Conservation (phyloP, 2,113 vertebrate genomes). For the Gavia stellata region DNA sequence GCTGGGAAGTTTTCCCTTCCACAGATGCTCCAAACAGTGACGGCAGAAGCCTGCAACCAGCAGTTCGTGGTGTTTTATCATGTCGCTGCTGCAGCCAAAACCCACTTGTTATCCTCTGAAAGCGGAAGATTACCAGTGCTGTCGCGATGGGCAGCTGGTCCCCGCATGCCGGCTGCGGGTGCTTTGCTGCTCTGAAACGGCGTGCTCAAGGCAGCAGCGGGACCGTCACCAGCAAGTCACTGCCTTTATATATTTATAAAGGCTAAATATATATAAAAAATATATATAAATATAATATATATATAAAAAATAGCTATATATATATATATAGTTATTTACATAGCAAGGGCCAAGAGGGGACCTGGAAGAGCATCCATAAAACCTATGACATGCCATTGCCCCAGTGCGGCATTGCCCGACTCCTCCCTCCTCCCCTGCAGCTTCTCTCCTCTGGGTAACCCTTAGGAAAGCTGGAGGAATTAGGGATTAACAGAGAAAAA, state of each 20-base stretch:
- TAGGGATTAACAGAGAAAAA: slow-evolving; percentile 13
- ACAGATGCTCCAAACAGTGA: not conserved
- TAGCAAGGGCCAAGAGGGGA: not conserved
- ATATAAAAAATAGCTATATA: too few relatives aligned
- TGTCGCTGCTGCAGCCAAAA: not conserved
- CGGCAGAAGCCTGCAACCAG: not conserved
- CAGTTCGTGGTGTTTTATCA: not conserved
- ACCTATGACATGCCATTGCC: not conserved
- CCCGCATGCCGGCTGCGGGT: not conserved
- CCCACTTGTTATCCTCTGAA: fast-evolving
- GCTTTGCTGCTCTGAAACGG: not conserved
- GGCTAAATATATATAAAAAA: too few relatives aligned
- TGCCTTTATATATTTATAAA: too few relatives aligned
- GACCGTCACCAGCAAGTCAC: not conserved
- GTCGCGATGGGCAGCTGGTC: not conserved
- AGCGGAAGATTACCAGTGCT: not conserved
- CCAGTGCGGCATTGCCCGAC: fast-evolving
- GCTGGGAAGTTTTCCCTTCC: slow-evolving; percentile 40
- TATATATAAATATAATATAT: too few relatives aligned
- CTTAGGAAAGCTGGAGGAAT: not conserved
- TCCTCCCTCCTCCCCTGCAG: not conserved
- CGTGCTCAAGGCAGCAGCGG: fast-evolving
- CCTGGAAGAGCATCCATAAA: not conserved
- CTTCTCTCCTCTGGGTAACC: not conserved
- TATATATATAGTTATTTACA: not conserved